Conservation (phyloP, 1,140 invertebrate species). For the Drosophila subobscura region DNA sequence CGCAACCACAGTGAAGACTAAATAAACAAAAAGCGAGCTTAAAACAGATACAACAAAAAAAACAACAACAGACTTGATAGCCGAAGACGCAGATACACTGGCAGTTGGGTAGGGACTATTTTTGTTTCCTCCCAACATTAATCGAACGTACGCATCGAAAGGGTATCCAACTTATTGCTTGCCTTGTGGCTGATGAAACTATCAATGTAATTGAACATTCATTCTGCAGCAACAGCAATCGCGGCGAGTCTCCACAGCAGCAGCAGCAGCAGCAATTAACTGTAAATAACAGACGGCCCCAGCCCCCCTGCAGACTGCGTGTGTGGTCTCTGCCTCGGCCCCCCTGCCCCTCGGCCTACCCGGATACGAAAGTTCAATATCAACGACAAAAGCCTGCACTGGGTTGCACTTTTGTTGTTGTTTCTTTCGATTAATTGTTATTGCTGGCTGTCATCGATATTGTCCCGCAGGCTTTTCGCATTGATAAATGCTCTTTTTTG, state of each 20-base stretch:
- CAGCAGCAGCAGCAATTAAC: slow-evolving; percentile 60
- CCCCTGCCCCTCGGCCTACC: too few relatives aligned
- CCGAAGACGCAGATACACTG: too few relatives aligned
- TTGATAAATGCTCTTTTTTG: slow-evolving; percentile 63
- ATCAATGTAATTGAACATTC: slow-evolving; percentile 70
- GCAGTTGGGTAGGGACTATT: too few relatives aligned
- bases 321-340: slow-evolving; percentile 41
- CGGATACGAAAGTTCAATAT: slow-evolving; percentile 36
- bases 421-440: slow-evolving; percentile 27
- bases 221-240: slow-evolving; percentile 40
- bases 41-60: slow-evolving; percentile 4
- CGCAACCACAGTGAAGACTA: slow-evolving; percentile 45
- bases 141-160: too few relatives aligned
- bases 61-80: background rate
- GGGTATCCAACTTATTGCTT: slow-evolving; percentile 7
- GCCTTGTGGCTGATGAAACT: slow-evolving; percentile 58
- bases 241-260: slow-evolving; percentile 2
- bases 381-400: slow-evolving; percentile 37
- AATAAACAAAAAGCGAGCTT: slow-evolving; percentile 26
- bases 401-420: slow-evolving; percentile 40
- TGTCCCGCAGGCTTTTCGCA: slow-evolving; percentile 43
- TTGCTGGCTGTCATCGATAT: slow-evolving; percentile 60
- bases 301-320: slow-evolving; percentile 54
- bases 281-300: slow-evolving; percentile 65
- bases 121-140: too few relatives aligned